Conservation (phyloP, 2,797 vertebrate species). For the Hyperoplus lanceolatus region DNA sequence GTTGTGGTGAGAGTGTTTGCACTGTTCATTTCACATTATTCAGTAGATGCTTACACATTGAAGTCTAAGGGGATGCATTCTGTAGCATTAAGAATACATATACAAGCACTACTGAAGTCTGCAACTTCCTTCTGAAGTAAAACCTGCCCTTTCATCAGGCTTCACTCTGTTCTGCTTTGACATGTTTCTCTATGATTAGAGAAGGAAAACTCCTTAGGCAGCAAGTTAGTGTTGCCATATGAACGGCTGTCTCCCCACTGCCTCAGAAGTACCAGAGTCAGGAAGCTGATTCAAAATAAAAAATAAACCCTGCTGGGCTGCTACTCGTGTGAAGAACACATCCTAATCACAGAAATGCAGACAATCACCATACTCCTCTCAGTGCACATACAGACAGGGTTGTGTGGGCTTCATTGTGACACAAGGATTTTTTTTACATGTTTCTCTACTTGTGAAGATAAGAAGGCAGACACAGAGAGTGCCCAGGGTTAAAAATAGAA, state of each 20-base stretch:
- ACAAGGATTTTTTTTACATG: slow-evolving; percentile 37
- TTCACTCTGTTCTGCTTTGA: slow-evolving; percentile 27
- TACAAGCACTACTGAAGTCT: slow-evolving; percentile 2
- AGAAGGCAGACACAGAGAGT: slow-evolving; percentile 44
- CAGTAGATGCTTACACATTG: background rate
- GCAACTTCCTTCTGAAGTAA: slow-evolving; percentile 4
- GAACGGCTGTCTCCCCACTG: slow-evolving; percentile 15
- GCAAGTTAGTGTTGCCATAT: slow-evolving; percentile 10
- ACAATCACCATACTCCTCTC: slow-evolving; percentile 22
- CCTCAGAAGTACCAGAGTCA: slow-evolving; percentile 25
- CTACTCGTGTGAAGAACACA: slow-evolving; percentile 20
- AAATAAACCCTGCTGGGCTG: slow-evolving; percentile 28
- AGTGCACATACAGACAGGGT: slow-evolving; percentile 4
- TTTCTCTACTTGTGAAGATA: slow-evolving; percentile 48
- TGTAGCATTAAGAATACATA: slow-evolving; percentile 6
- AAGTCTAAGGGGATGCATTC: slow-evolving; percentile 4
- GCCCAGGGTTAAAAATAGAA: slow-evolving; percentile 75
- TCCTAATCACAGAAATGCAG: slow-evolving; percentile 17
- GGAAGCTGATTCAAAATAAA: slow-evolving; percentile 32
- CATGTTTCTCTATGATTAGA: slow-evolving; percentile 33
- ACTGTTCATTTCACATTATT: background rate
- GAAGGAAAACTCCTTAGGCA: slow-evolving; percentile 27
- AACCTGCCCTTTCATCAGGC: background rate
- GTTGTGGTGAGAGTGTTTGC: background rate
- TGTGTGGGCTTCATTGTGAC: slow-evolving; percentile 32